Conservation (phyloP, 2,888 invertebrate species). For the Drosophila buzzatii region DNA sequence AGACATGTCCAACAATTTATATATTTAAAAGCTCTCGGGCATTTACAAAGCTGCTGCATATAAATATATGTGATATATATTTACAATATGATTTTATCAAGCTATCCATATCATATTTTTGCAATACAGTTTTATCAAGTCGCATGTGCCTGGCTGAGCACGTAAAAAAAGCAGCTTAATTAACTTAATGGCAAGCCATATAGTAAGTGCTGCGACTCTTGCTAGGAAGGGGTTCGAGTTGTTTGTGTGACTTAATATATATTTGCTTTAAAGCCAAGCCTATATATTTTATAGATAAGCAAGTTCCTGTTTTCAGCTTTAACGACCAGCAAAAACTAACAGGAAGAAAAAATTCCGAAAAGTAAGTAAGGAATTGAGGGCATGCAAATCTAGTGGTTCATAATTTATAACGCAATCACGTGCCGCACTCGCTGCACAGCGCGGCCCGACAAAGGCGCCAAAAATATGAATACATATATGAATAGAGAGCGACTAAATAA, state of each 20-base stretch:
- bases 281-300: conserved; percentile 11
- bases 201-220: neutral
- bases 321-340: conserved; percentile 31
- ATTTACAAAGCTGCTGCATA: conserved; percentile 13
- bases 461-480: conserved; percentile 74
- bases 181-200: neutral
- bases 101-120: conserved; percentile 11
- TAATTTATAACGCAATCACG: conserved; percentile 82
- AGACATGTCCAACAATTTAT: neutral
- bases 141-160: conserved; percentile 18
- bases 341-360: conserved; percentile 1
- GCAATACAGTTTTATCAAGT: conserved; percentile 21
- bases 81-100: conserved; percentile 17
- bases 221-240: neutral
- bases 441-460: conserved; percentile 64
- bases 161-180: neutral
- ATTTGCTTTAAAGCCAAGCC: conserved; percentile 4
- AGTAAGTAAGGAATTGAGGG: conserved; percentile 14
- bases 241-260: too few species aligned
- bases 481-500: conserved; percentile 76
- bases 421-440: conserved; percentile 55
- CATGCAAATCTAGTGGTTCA: conserved; percentile 63
- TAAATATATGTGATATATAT: conserved; percentile 16
- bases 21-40: conserved; percentile 5
- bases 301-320: conserved; percentile 26